Evolutionary conservation across 2,888 invertebrate genomes (phyloP).

Genomic region (Andrena minutula): DNA sequence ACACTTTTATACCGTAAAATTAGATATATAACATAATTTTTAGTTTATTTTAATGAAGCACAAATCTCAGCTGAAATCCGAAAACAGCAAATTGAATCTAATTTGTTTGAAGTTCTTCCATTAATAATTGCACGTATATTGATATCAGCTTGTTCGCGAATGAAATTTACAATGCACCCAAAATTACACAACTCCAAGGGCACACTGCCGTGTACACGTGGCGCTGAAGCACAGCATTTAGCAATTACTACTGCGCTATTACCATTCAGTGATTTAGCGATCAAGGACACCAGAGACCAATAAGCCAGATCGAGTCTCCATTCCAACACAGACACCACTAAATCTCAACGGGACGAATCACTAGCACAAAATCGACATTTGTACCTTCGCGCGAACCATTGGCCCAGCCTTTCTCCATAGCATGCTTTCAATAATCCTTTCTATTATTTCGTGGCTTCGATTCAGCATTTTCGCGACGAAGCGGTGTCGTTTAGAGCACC

Average conservation of each 20-base stretch:
- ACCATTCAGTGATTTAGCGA: background rate
- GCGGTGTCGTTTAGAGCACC: background rate
- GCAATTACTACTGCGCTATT: slow-evolving; percentile 9
- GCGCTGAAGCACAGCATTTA: slow-evolving; percentile 1
- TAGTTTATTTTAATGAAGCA: no score
- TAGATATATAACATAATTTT: no score
- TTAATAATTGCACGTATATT: no score
- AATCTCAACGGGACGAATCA: background rate
- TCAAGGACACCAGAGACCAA: background rate
- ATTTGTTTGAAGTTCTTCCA: no score
- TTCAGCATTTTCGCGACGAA: background rate
- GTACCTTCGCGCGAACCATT: background rate
- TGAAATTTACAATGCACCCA: no score
- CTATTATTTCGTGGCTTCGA: background rate
- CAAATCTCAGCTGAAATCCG: no score
- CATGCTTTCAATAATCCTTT: slow-evolving; percentile 17
- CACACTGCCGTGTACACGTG: background rate
- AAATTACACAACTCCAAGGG: no score
- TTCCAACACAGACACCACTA: background rate
- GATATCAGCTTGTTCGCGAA: no score
- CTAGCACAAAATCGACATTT: background rate
- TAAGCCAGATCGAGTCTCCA: background rate
- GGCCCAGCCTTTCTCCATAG: background rate
- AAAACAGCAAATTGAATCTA: no score
- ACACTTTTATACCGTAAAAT: no score